phyloP scores from a whole-genome alignment of 1,140 invertebrate species.

The Megalopta genalis region DNA sequence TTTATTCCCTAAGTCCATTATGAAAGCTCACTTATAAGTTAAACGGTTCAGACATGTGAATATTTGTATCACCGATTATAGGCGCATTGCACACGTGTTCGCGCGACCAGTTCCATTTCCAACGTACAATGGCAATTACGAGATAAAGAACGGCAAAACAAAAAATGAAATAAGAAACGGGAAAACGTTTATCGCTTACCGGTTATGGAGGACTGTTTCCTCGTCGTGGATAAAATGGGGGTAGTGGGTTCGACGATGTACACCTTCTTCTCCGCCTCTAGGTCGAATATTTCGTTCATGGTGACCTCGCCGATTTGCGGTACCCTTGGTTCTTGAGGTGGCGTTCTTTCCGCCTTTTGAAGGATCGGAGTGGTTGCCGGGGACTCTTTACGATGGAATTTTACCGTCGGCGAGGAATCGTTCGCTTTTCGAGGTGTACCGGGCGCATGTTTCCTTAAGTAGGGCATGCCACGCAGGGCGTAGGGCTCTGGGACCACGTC shows the following conservation, averaged over 20 bases:
- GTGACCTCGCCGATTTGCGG: constrained; percentile 70
- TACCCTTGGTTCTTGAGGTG: constrained; percentile 71
- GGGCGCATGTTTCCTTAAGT: constrained; percentile 71
- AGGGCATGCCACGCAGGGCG: constrained; percentile 76
- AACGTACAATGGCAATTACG: background rate
- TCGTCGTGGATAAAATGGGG: constrained; percentile 63
- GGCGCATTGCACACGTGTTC: constrained; percentile 29
- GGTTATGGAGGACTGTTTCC: constrained; percentile 76
- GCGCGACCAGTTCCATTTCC: too few relatives aligned
- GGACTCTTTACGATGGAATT: constrained; percentile 32
- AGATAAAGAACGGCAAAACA: background rate
- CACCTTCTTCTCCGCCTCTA: constrained; percentile 59
- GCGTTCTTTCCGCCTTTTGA: constrained; percentile 69
- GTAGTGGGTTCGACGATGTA: constrained; percentile 64
- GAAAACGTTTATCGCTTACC: constrained; percentile 63
- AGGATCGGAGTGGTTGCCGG: constrained; percentile 26
- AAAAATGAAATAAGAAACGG: too few relatives aligned
- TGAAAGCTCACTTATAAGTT: too few relatives aligned
- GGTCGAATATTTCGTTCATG: constrained; percentile 49
- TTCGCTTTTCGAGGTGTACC: constrained; percentile 60
- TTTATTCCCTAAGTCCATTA: too few relatives aligned
- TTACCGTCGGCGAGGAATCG: constrained; percentile 27
- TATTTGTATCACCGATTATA: too few relatives aligned
- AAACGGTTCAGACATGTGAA: too few relatives aligned
- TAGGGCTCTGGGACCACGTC: constrained; percentile 78